A percentile compares a stretch with the other conserved stretches of the same genome.
Evolutionary conservation across 2,113 vertebrate genomes (phyloP).

Genomic region (Peromyscus maniculatus): DNA sequence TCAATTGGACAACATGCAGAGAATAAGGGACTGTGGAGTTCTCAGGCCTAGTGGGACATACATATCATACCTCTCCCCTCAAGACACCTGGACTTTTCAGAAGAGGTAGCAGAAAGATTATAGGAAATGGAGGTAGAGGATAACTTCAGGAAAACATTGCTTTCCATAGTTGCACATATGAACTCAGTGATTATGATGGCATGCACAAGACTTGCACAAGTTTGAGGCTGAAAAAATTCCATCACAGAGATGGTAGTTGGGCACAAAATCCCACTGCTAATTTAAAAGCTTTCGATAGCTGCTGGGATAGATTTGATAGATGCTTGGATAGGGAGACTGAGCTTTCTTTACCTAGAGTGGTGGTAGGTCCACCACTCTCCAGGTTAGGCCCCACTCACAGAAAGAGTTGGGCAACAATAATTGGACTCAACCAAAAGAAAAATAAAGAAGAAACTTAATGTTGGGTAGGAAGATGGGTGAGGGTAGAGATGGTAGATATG

Average conservation of each 20-base stretch:
- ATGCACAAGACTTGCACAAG: not conserved
- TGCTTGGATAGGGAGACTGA: not conserved
- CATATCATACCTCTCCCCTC: no score
- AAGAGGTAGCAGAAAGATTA: not conserved
- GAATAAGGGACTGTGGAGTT: no score
- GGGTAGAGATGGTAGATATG: no score
- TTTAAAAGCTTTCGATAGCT: not conserved
- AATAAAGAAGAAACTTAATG: no score
- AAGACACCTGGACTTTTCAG: no score
- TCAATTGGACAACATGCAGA: no score
- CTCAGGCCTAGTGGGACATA: no score
- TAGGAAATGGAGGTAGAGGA: not conserved
- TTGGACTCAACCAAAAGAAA: no score
- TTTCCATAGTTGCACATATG: not conserved
- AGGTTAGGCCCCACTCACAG: no score
- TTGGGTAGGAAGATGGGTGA: no score
- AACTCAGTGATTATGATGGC: not conserved
- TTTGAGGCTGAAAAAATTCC: not conserved
- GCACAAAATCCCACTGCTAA: not conserved
- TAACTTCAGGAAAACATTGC: not conserved
- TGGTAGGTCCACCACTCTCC: no score
- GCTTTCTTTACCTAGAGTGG: not conserved
- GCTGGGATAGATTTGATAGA: not conserved
- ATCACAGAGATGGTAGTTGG: not conserved
- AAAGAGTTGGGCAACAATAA: no score